Conservation (phyloP, 2,888 invertebrate genomes). For the Ethmia dodecea region DNA sequence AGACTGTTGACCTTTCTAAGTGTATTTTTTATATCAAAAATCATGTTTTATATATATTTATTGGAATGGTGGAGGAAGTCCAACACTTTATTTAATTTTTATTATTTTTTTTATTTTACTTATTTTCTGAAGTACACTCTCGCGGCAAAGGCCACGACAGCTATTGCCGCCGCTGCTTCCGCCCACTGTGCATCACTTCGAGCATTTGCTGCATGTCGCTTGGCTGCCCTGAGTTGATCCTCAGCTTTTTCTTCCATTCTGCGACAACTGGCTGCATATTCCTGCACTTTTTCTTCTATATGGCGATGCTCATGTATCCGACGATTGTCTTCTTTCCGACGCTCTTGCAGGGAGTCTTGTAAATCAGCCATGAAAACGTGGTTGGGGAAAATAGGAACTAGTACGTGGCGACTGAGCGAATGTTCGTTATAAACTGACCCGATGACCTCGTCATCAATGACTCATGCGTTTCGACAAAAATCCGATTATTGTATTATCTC, state of each 20-base stretch:
- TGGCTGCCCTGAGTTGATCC: background rate
- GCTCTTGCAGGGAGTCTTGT: background rate
- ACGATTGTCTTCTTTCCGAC: background rate
- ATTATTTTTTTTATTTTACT: too few species aligned
- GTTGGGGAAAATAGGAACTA: background rate
- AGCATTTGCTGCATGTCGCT: constrained; percentile 1
- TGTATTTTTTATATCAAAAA: too few species aligned
- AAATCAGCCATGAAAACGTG: background rate
- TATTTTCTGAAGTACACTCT: background rate
- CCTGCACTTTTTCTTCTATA: background rate
- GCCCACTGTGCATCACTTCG: background rate
- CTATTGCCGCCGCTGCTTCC: background rate
- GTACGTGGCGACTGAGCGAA: background rate
- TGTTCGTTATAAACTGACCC: background rate
- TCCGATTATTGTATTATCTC: too few species aligned
- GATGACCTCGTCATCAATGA: background rate
- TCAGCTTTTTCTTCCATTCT: background rate
- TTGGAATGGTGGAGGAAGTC: background rate
- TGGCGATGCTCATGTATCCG: background rate
- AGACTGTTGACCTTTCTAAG: too few species aligned
- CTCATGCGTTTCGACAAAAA: too few species aligned
- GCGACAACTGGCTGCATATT: background rate
- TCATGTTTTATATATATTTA: too few species aligned
- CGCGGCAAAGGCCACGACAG: background rate
- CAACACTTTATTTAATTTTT: too few species aligned